Evolutionary conservation across 2,113 vertebrate species (phyloP).

Genomic region (Syrmaticus mikado): DNA sequence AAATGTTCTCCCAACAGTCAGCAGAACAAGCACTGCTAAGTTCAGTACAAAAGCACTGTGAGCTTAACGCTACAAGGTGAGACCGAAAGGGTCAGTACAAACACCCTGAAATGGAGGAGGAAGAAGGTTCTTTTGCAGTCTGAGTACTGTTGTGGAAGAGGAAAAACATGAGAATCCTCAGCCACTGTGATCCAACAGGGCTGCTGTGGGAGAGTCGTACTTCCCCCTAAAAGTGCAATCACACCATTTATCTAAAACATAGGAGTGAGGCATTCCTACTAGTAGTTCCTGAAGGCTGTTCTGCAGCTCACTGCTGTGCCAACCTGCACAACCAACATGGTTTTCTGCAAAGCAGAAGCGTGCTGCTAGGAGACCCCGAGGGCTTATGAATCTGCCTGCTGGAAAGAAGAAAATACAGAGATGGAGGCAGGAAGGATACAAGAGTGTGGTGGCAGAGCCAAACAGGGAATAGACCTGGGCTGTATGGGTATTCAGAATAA

Average conservation of each 20-base stretch:
- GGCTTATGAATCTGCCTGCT: neutral
- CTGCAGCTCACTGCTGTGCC: neutral
- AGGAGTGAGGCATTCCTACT: neutral
- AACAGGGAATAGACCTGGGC: neutral
- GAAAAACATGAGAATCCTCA: neutral
- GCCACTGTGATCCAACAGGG: accelerated
- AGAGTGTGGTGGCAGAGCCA: accelerated
- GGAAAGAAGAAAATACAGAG: neutral
- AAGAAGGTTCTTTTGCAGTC: neutral
- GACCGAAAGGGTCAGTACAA: neutral
- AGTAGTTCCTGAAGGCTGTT: neutral
- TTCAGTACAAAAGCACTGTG: neutral
- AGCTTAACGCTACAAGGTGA: neutral
- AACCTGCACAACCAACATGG: neutral
- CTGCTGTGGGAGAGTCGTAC: accelerated
- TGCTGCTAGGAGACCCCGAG: accelerated
- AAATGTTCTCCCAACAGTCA: neutral
- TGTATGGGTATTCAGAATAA: neutral
- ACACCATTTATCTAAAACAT: neutral
- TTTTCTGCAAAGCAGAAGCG: neutral
- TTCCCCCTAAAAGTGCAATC: neutral
- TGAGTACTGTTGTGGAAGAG: accelerated
- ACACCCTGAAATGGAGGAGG: neutral
- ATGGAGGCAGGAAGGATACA: accelerated
- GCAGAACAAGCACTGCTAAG: neutral